Base-by-base conservation (phyloP, 2,113 vertebrate genomes). In the Corvus hawaiiensis region DNA sequence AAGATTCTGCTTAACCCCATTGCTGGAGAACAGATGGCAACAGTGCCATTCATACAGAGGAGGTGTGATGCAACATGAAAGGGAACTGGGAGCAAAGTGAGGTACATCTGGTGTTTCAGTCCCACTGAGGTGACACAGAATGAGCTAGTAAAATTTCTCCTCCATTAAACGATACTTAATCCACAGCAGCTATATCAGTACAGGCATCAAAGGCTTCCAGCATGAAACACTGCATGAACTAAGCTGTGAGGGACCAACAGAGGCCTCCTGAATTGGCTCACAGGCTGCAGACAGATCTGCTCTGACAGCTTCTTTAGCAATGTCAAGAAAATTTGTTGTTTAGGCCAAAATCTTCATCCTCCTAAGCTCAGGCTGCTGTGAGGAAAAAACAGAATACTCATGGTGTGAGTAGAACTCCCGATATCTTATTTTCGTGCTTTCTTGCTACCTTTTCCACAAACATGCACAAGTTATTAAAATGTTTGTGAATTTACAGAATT, bases 101-200 rank as follows among this genome's bases (percentile, higher is more conserved):
- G 72, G 22, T 46, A 49, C 7, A 33, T 30, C 35, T 49, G 37
- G 81, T 37, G 46, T 61, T 85, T 76, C 67, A 52, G 67, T 44
- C 44, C 33, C 59, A 55, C 77, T 72, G 32, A 79, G 20, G 55
- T 75, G 49, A 78, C 27, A 64, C 16, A 75, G n/a, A 85, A 78
- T 3, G 48, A 89, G 51, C 61, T 91, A 76, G 58, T 85, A 82
- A 84, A 74, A 77, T 74, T 89, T 92, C 81, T 95, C 84, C 76
- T 91, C 56, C 78, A 41, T 56, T 78, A 86, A 71, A 63, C 0
- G 0, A 37, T 72, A 28, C 33, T 88, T 86, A 86, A 88, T 68
- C n/a, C 52, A 46, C 61, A 24, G 41, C 76, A 90, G 56, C 41
- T 77, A 24, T 23, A 35, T 15, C 68, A 69, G 64, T 58, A 49